phyloP scores from a whole-genome alignment of 2,797 vertebrate species.

The Sebastes matsubarae region DNA sequence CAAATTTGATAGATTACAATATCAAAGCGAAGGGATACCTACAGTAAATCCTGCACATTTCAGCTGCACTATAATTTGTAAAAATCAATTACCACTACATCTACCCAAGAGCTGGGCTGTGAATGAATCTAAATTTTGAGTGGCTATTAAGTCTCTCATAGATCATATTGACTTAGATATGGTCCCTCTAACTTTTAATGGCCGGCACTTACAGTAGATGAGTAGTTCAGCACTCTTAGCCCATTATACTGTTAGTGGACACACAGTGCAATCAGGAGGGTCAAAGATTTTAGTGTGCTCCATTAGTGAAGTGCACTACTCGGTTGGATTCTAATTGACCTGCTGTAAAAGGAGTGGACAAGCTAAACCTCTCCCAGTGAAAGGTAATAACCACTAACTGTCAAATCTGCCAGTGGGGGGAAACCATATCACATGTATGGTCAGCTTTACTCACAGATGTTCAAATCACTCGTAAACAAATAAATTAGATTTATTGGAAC shows the following conservation, averaged over 20 bases:
- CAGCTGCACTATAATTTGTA: conserved; percentile 40
- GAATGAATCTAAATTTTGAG: conserved; percentile 72
- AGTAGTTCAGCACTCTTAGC: conserved; percentile 78
- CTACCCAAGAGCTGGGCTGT: conserved; percentile 43
- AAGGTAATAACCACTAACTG: conserved; percentile 72
- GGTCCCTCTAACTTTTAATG: conserved; percentile 81
- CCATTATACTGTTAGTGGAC: conserved; percentile 80
- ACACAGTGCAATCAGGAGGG: conserved; percentile 77
- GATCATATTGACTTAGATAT: conserved; percentile 77
- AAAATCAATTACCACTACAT: conserved; percentile 70
- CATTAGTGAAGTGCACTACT: conserved; percentile 80
- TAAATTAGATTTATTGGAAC: neutral
- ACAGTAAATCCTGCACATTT: conserved; percentile 36
- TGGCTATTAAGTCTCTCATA: conserved; percentile 74
- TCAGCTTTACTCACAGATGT: conserved; percentile 16
- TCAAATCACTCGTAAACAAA: conserved; percentile 9
- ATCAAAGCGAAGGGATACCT: conserved; percentile 37
- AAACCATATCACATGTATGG: conserved; percentile 26
- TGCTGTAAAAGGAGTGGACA: conserved; percentile 69
- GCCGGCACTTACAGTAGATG: conserved; percentile 73
- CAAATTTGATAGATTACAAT: conserved; percentile 51
- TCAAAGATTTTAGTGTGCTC: conserved; percentile 82
- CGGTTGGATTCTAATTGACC: conserved; percentile 84
- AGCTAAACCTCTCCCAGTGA: conserved; percentile 62
- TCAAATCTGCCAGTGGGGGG: conserved; percentile 60